Evolutionary conservation across 64 coral and sea anemone genomes (phyloP), one percentile per base, ranked within the genome.

Genomic region (Anthopleura sola): DNA sequence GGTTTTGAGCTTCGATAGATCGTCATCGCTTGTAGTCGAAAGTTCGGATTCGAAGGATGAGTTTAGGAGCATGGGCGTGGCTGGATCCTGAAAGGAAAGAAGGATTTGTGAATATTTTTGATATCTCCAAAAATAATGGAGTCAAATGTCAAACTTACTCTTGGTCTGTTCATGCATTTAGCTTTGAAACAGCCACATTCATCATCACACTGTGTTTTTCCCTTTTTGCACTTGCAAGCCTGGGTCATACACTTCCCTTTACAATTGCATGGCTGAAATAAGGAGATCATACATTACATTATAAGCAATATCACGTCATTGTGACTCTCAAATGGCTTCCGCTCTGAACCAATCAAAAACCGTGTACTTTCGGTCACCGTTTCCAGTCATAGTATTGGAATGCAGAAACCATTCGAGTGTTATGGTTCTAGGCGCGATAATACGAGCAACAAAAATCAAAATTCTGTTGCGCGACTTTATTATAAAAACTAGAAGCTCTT

Each of bases 241-340:
- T 55, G 84, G 31, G 66, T 71, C 66, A 68, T 91, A 34, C 89
- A 91, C 75, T 91, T 91, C 2, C 84, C 83, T 68, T 74, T 49
- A 74, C 89, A 91, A 20, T 11, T 81, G 31, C 89, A 86, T 18
- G 75, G 83, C 89, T 91, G 57, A 9, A 58, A 50, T 33, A 64
- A 71, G 54, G 29, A 44, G 37, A 58, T 19, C 10, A 38, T 3
- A 46, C 28, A 34, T 56, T 83, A 23, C 19, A 23, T n/a, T n/a
- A 83, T 5, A 11, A 82, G 78, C 26, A 47, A 39, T 21, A 15
- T 36, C 12, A 13, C 24, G 10, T 21, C 24, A 82, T 3, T 51
- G 21, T 51, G 78, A 15, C 39, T 40, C 39, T n/a, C 37, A 51
- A 82, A n/a, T 82, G 40, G 40, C 40, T 44, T 44, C 40, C 9